Base-by-base conservation (phyloP, 2,797 vertebrate species). In the Parauchenoglanis ngamensis region DNA sequence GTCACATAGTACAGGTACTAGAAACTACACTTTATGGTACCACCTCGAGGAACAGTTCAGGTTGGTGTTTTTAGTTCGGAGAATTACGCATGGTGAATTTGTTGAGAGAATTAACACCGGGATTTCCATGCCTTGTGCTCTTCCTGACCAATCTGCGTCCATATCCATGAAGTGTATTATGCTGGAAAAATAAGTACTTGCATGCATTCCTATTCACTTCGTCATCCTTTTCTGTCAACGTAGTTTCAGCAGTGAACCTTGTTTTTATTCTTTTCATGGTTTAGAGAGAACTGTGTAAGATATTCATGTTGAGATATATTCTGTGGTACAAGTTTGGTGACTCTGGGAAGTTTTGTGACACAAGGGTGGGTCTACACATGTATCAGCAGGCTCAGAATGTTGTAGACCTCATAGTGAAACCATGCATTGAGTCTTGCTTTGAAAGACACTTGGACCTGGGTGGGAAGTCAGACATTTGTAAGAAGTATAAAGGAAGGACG, bases 321-420 rank as follows among this genome's bases (percentile, higher is more conserved):
- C 59, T 56, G 84, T 61, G 65, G 56, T 89, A 77, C 85, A 1
- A 79, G 88, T 90, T 88, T 82, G 84, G 87, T 88, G 90, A 89
- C 89, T 88, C 40, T 87, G 49, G n/a, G 46, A 63, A 54, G 80
- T 54, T 63, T 52, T 82, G 88, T 90, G 87, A 72, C 87, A 44
- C 63, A 84, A 68, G 87, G 85, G 80, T 81, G 75, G 75, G 84
- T 56, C 84, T 21, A 65, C 23, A 79, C 90, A 88, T 88, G 89
- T 87, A 87, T 54, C 68, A 82, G 85, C 89, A 89, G 73, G 89
- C 65, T 87, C 59, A 31, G 44, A 63, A 52, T 25, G 49, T 78
- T 78, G 23, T n/a, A 46, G 40, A 72, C n/a, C 49, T 63, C 44
- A n/a, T 17, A 80, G 63, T 63, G 63, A 67, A 87, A 40, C 40